Conservation (phyloP, 1,140 invertebrate species). For the Drosophila sp. region DNA sequence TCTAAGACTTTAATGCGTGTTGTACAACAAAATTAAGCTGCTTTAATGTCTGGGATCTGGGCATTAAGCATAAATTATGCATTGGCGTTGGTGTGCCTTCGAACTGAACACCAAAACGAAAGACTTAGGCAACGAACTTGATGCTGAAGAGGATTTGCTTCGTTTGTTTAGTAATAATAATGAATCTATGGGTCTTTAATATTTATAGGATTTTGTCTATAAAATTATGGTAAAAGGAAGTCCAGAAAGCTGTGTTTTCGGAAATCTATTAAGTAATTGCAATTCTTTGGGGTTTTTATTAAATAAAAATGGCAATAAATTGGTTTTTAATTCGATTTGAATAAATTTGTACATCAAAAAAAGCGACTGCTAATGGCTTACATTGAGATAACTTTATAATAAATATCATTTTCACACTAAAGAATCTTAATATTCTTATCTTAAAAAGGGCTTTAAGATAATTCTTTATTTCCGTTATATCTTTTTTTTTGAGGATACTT, state of each 20-base stretch:
- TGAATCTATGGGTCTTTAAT: slow-evolving; percentile 2
- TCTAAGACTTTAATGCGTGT: slow-evolving; percentile 47
- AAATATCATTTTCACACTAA: background rate
- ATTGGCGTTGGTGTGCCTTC: slow-evolving; percentile 36
- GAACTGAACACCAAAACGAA: slow-evolving; percentile 28
- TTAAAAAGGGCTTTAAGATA: too few species aligned
- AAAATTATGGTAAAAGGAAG: background rate
- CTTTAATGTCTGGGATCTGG: slow-evolving; percentile 28
- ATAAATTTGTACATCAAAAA: too few species aligned
- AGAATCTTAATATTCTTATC: too few species aligned
- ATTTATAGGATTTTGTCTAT: slow-evolving; percentile 8
- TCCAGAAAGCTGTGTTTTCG: background rate
- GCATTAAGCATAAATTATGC: slow-evolving; percentile 51
- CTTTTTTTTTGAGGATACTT: too few species aligned
- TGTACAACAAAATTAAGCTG: slow-evolving; percentile 53
- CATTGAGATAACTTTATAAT: background rate
- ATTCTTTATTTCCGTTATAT: too few species aligned
- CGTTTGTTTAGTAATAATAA: background rate
- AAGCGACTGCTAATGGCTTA: too few species aligned
- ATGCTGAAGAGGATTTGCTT: background rate
- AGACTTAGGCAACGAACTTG: slow-evolving; percentile 52
- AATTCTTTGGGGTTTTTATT: background rate
- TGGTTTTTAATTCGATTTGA: too few species aligned
- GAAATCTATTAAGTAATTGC: slow-evolving; percentile 9
- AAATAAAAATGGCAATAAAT: background rate